These are phyloP conservation scores for Salvelinus namaycush DNA, from an alignment of 2,113 vertebrate species.

Conservation along the genomic window DNA sequence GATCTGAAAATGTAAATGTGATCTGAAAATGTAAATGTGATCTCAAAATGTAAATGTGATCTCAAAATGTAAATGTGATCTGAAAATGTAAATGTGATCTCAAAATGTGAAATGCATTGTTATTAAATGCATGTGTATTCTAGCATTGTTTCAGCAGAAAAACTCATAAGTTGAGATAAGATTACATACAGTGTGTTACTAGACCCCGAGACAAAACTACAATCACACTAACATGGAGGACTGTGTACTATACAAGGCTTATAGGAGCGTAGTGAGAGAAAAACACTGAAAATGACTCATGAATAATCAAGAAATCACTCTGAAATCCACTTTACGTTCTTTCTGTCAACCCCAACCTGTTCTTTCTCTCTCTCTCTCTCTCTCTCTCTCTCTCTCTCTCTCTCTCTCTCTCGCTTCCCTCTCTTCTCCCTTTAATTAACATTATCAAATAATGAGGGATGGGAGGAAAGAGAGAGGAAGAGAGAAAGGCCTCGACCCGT, in stretches of 20 bases:
- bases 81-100: neutral
- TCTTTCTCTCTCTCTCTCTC: too few relatives aligned
- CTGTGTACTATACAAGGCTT: neutral
- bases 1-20: too few relatives aligned
- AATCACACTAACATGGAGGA: conserved; percentile 8
- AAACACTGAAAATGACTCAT: neutral
- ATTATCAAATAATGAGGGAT: conserved; percentile 59
- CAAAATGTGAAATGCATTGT: neutral
- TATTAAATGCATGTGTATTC: neutral
- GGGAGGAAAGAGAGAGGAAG: neutral
- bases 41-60: too few relatives aligned
- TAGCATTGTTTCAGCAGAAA: neutral
- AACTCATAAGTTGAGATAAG: neutral
- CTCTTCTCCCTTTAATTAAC: conserved; percentile 35
- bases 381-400: neutral
- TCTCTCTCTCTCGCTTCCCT: neutral
- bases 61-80: too few relatives aligned
- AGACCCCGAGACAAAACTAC: neutral
- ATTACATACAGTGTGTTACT: neutral
- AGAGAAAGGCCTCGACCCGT: neutral
- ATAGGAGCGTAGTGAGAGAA: neutral
- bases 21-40: too few relatives aligned
- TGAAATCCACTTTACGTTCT: neutral
- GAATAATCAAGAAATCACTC: conserved; percentile 43
- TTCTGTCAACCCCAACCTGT: neutral